phyloP scores from a whole-genome alignment of 2,113 vertebrate species.

The Odontophorus gujanensis region DNA sequence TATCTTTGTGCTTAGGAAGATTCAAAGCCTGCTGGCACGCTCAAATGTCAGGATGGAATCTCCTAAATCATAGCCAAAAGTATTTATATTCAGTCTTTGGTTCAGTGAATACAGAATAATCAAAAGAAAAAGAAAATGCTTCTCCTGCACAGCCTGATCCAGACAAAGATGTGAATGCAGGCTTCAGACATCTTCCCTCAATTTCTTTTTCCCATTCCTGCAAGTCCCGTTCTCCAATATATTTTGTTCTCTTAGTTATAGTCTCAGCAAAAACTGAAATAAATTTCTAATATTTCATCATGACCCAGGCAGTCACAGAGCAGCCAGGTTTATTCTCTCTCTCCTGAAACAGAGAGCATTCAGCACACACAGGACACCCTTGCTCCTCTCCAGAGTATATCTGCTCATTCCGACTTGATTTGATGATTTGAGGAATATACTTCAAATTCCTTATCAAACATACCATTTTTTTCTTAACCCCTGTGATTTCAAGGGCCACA shows the following conservation, averaged over 20 bases:
- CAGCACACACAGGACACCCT: rapidly evolving
- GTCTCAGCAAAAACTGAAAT: not conserved
- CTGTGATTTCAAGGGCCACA: not conserved
- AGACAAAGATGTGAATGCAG: not conserved
- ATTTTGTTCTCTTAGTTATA: not conserved
- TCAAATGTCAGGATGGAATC: not conserved
- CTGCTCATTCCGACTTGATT: not conserved
- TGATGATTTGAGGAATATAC: not conserved
- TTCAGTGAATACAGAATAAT: not conserved
- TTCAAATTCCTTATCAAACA: not conserved
- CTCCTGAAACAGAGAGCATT: not conserved
- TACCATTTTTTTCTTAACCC: not conserved
- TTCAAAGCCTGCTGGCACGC: not conserved
- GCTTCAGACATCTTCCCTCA: not conserved
- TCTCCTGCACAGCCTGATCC: not conserved
- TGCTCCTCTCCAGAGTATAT: not conserved
- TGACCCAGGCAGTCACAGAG: not conserved
- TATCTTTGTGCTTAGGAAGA: not conserved
- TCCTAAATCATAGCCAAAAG: not conserved
- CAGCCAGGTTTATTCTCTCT: not conserved
- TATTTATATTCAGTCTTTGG: not conserved
- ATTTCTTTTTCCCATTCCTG: not conserved
- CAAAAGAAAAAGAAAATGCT: not conserved
- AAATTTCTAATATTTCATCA: not conserved
- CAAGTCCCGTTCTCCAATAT: not conserved